Evolutionary conservation across 2,113 vertebrate genomes (phyloP), one percentile per base, ranked within the genome.

Genomic region (Odontesthes bonariensis): DNA sequence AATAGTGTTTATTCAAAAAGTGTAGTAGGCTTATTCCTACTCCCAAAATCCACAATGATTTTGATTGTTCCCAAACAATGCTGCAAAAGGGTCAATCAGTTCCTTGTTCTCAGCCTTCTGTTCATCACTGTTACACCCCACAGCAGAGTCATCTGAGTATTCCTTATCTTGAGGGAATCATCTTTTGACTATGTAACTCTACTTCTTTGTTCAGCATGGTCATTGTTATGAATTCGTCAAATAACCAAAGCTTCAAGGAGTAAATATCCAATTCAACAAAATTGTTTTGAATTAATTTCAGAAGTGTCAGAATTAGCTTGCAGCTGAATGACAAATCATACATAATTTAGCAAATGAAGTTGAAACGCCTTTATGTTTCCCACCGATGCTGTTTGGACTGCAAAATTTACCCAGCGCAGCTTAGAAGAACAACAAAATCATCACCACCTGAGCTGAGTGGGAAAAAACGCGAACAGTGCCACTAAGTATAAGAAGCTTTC

Each of bases 401-500:
- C 8, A 60, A 19, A 52, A 2, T 8, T 53, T 69, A 42, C 32
- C 12, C 51, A 32, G 10, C 17, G 22, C 19, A 40, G 52, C 44
- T 54, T 51, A 60, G 58, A 23, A 64, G 20, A 71, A 49, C 38
- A 75, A 72, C 73, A 8, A 38, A 38, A 63, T 62, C 17, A 6
- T 17, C 56, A 23, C 0, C 3, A 46, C 44, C 40, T 58, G 65
- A 54, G 40, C 33, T 20, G 59, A 77, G 58, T 11, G n/a, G 71
- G 55, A 63, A 23, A 51, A 63, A 59, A 57, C 66, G 38, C 66
- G 44, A 51, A 75, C 72, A 23, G 35, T 2, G 23, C 56, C 49
- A 66, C 47, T 13, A 47, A 55, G 53, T 44, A 33, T 33, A 53
- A 69, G 79, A 62, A 61, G 62, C 71, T 60, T 65, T 69, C 40